Evolutionary conservation across 2,888 invertebrate genomes (phyloP), one percentile per base, ranked within the genome.

Genomic region (Chalcosyrphus nemorum): DNA sequence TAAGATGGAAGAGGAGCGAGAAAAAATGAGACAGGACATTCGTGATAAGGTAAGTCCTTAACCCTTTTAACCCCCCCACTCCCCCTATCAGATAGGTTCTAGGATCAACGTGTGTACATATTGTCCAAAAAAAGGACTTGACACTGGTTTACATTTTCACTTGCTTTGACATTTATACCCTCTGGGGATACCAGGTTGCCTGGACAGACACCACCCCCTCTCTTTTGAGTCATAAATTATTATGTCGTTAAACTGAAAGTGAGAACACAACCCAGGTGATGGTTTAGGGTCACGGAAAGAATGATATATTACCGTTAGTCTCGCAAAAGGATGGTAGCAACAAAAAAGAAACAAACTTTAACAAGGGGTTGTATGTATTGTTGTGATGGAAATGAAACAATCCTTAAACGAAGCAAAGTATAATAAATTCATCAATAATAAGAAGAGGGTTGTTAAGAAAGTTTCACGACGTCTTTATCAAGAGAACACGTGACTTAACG

Each of bases 1-100:
- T 91, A 99, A 99, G 93, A 98, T 99, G 98, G 99, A 99, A 92
- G 98, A 97, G 91, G 99, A 99, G 92, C 93, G 99, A 88, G 99
- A 99, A 93, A 97, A 97, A 93, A 98, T 99, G 98, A 94, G 99
- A 91, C 98, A 99, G 93, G 98, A 98, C 92, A 99, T 99, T 92
- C 95, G 99, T 93, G 98, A 99, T 93, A 99, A 99, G 97, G 99
- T 99, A 91, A 92, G 93, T 38, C 38, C 5, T 38, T 38, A 4
- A 38, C n/a, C n/a, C n/a, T n/a, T n/a, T n/a, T n/a, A n/a, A n/a
- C n/a, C n/a, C n/a, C n/a, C n/a, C n/a, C n/a, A n/a, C n/a, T n/a
- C n/a, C n/a, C n/a, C 43, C 32, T 47, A 35, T 24, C 35, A 71
- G 24, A 65, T 65, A 24, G 38, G 9, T 24, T 32, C 9, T 45